phyloP scores from a whole-genome alignment of 2,888 invertebrate species.

The Gastrophysa polygoni region DNA sequence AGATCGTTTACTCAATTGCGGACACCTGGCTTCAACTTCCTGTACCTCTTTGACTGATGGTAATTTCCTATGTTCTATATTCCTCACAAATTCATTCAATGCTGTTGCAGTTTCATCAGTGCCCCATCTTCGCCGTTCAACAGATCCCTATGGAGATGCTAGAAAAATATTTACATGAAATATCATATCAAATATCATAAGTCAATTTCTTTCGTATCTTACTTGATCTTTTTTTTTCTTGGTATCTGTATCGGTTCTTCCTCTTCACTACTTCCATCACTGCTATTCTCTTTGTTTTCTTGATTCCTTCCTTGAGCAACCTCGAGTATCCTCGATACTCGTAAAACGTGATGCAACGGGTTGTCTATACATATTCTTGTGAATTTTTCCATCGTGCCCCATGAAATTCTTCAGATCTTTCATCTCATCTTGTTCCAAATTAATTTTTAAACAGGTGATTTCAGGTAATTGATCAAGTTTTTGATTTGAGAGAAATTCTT shows the following conservation, averaged over 20 bases:
- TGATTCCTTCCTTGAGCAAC: background rate
- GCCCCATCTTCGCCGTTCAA: background rate
- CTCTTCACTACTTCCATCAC: background rate
- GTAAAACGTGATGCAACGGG: background rate
- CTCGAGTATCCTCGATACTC: background rate
- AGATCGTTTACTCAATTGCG: constrained; percentile 6
- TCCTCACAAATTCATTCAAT: background rate
- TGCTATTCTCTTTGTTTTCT: background rate
- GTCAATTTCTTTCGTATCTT: background rate
- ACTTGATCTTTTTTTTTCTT: too few relatives aligned
- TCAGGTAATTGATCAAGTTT: constrained; percentile 39
- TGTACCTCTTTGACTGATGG: constrained; percentile 9
- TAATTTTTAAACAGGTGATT: constrained; percentile 27
- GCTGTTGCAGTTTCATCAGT: background rate
- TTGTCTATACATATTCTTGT: background rate
- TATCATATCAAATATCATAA: too few relatives aligned
- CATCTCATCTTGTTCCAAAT: constrained; percentile 35
- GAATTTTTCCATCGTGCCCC: constrained; percentile 33
- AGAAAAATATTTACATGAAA: background rate
- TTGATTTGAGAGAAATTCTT: too few relatives aligned
- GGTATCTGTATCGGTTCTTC: background rate
- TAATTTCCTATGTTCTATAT: constrained; percentile 1
- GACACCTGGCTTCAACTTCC: background rate
- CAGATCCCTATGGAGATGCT: background rate
- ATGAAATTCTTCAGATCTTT: constrained; percentile 37